Evolutionary conservation across 2,888 invertebrate genomes (phyloP), one percentile per base, ranked within the genome.

Genomic region (Agrypnus murinus): DNA sequence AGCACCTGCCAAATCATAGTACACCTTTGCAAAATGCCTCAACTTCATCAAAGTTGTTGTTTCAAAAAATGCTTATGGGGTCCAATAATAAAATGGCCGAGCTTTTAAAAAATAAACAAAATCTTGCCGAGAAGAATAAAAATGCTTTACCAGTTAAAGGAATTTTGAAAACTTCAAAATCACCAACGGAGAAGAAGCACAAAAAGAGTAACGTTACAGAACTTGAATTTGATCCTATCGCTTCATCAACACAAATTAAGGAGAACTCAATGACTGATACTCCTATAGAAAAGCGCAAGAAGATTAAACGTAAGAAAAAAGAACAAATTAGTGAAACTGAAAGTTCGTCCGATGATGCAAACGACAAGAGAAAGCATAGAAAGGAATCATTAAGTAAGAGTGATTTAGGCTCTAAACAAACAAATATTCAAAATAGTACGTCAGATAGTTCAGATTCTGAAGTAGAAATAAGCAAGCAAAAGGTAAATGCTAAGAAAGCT

Each of bases 31-130:
- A 55, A 9, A 25, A 31, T 17, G 48, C 45, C 17, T 19, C 10
- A 36, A 25, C 36, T 40, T 9, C 40, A n/a, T 36, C 19, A 40
- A 34, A 36, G 12, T 17, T 25, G 15, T 25, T 19, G 6, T 60
- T 67, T 19, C 59, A 60, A 45, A 43, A 55, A 48, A 71, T 65
- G 40, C 25, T 38, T 12, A 65, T 68, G 60, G 62, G 59, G 34
- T 45, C 46, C 3, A 65, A 65, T 9, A 65, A 45, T 36, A 58
- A 58, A 34, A 36, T 57, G 10, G 32, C n/a, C 1, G 65, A 65
- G 15, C 25, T 55, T 14, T 9, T 64, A 8, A 64, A 64, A 55
- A 55, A 17, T 43, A 64, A 64, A 64, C 12, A 14, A 9, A 45
- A 32, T 9, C 9, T 46, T 14, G 19, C 36, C 1, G 38, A 17